Base-by-base conservation (phyloP, 53 echinoderm and acorn worm genomes). In the Patiria pectinifera region DNA sequence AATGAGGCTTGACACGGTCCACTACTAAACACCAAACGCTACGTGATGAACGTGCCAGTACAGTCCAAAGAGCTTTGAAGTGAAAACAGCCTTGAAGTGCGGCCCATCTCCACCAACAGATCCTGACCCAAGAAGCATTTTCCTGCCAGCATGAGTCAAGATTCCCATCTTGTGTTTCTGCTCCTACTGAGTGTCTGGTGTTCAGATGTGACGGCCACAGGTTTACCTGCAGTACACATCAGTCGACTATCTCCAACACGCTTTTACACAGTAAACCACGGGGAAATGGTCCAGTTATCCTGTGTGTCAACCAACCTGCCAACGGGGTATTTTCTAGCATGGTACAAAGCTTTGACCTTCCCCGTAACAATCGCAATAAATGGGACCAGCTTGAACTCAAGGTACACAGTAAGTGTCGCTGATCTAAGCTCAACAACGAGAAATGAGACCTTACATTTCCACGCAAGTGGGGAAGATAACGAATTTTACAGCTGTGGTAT, bases 141-240 rank as follows among this genome's bases (percentile, higher is more conserved):
- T 43, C 45, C 66, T 18, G 14, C 11, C 43, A 86, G 11, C 86
- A 86, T 86, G 86, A 71, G 11, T 70, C 11, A 3, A 86, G 23
- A 23, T n/a, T 47, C 35, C 46, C 45, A 44, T 66, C 35, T 69
- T 60, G 8, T 60, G 45, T 46, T 19, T 85, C 48, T 85, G 71
- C 4, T 25, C 43, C 48, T 85, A 18, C n/a, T 69, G 85, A 70
- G 71, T 85, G 85, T 71, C 16, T 85, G 85, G 71, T 70, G 71
- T 45, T 86, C 71, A 24, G 25, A 72, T 48, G 45, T 69, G 35
- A 45, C 15, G 70, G 23, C 22, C 19, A 2, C 48, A 18, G 43
- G 11, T 45, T 47, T 25, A 71, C 72, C 63, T 19, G 70, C 47
- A 2, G 19, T 85, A 18, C 35, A 4, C 9, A 71, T 85, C 72